Conservation (phyloP, 2,888 invertebrate genomes). For the Spilarctia lutea region DNA sequence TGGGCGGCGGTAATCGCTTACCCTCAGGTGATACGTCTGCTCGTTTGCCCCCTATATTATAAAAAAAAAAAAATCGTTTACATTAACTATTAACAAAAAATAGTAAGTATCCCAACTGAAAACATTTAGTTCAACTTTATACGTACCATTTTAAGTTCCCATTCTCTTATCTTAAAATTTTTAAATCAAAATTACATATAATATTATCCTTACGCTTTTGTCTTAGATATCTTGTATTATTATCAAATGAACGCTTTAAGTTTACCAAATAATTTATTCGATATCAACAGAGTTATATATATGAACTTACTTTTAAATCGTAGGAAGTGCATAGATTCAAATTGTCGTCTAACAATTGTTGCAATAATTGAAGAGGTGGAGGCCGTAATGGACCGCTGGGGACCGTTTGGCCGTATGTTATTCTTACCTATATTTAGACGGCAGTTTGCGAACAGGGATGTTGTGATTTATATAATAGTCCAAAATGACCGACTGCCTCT, state of each 20-base stretch:
- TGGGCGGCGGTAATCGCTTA: no score
- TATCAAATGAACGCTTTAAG: not conserved
- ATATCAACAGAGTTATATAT: constrained; percentile 41
- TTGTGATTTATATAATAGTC: constrained; percentile 66
- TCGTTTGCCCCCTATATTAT: no score
- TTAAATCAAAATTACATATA: not conserved
- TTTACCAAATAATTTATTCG: not conserved
- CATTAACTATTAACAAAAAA: not conserved
- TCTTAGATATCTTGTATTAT: not conserved
- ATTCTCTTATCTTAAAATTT: not conserved
- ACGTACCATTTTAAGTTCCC: not conserved
- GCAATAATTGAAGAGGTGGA: constrained; percentile 73
- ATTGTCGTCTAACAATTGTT: constrained; percentile 71
- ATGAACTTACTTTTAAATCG: constrained; percentile 57
- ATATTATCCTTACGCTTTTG: not conserved
- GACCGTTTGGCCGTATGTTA: constrained; percentile 61
- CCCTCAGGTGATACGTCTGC: no score
- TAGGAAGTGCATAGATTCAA: constrained; percentile 73
- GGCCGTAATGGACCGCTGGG: constrained; percentile 68
- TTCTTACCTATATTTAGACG: constrained; percentile 70
- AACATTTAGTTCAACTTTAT: not conserved
- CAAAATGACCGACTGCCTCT: constrained; percentile 32
- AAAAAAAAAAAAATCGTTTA: no score
- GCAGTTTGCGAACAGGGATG: constrained; percentile 62
- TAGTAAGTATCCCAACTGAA: not conserved